Base-by-base conservation (phyloP, 2,888 invertebrate genomes). In the Pollenia griseotomentosa region DNA sequence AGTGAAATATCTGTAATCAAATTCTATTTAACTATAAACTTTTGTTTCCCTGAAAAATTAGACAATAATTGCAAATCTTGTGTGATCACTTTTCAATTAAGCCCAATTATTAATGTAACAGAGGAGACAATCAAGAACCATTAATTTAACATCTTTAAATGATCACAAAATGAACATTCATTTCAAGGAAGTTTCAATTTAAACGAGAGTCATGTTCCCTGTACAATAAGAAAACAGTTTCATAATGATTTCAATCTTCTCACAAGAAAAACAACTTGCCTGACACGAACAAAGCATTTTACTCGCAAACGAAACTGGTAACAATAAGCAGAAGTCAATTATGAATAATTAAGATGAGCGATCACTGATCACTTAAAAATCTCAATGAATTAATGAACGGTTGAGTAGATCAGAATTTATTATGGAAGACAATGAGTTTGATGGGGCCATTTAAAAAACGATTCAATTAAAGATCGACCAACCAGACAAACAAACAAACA, bases 401-500 rank as follows among this genome's bases (percentile, higher is more conserved):
- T 65, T 77, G 75, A 77, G 65, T 77, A 77, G 70, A 78, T 61
- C 44, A 12, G 40, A 81, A 81, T 81, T 73, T 81, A 81, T 81
- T 73, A 81, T 81, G 73, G 73, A 73, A 81, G 71, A 73, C 80
- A 80, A 65, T 80, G 63, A 42, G 33, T 70, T 70, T 23, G 19
- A 71, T 68, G 68, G 63, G 83, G 83, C 81, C 80, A 84, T 87
- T 87, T 83, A 83, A 84, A 84, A 88, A 90, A 90, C 91, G 89
- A 89, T 92, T 91, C 91, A 91, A 90, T 92, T 92, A 91, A 91
- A 90, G 88, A 85, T 33, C 33, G 6, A 33, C 33, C 89, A 66
- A 46, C 6, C 61, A 71, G 19, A 71, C 57, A 70, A 46, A 23
- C 53, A 78, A 82, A 61, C 63, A 77, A n/a, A 14, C 73, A 66